These are phyloP conservation scores for Saccopteryx leptura DNA, from an alignment of 2,113 vertebrate species.

Conservation along the genomic window DNA sequence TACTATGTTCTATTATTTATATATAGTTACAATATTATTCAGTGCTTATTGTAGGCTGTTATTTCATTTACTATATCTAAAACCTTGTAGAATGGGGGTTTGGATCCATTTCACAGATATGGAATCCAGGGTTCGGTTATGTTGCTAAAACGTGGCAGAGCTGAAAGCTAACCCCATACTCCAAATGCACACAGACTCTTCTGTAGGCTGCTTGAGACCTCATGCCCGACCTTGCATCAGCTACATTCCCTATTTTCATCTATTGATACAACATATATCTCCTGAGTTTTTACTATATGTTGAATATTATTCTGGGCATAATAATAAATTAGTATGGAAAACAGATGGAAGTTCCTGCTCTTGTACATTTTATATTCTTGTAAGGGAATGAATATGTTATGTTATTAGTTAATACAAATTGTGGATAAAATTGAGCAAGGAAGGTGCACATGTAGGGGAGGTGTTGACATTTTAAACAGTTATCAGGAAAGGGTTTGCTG, in stretches of 20 bases:
- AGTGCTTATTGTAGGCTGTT: not conserved
- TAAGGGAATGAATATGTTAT: not conserved
- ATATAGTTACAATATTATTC: not conserved
- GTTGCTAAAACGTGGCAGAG: not conserved
- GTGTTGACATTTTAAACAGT: not conserved
- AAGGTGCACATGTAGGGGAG: accelerated
- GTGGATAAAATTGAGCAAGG: not conserved
- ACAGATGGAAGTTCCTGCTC: not conserved
- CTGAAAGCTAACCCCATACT: too few relatives aligned
- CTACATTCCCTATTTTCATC: not conserved
- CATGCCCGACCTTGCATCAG: not conserved
- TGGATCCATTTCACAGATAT: not conserved
- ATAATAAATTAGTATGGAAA: not conserved
- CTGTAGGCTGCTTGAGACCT: not conserved
- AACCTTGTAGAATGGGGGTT: not conserved
- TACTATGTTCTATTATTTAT: not conserved
- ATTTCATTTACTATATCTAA: not conserved
- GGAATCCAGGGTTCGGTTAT: not conserved
- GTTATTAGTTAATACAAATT: not conserved
- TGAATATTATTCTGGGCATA: too few relatives aligned
- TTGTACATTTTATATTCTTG: not conserved
- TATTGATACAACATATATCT: not conserved
- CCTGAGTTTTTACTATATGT: too few relatives aligned
- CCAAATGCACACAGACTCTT: not conserved
- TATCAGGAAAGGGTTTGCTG: not conserved